Percentiles rank a stretch among this genome's conserved stretches.
phyloP scores from a whole-genome alignment of 2,888 invertebrate species.

The Cantharis rustica region DNA sequence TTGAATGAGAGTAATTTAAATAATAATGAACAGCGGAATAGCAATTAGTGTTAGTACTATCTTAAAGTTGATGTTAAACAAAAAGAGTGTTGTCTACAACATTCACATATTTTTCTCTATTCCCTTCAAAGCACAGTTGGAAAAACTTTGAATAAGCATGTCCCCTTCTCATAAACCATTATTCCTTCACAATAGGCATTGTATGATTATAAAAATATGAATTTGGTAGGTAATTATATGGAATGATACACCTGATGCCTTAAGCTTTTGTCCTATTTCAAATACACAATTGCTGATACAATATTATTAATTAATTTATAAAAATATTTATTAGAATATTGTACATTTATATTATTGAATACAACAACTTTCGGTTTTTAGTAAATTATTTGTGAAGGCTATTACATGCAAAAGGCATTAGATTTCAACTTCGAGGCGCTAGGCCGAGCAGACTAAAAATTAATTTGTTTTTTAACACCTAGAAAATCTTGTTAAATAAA shows the following conservation, averaged over 20 bases:
- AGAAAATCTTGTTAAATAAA: no score
- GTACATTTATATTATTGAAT: background rate
- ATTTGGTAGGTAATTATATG: constrained; percentile 45
- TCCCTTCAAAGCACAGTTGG: constrained; percentile 2
- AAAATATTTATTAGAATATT: background rate
- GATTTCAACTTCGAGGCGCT: no score
- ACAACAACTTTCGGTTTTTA: background rate
- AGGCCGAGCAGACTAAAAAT: no score
- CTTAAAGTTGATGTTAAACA: background rate
- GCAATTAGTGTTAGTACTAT: background rate
- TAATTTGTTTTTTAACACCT: no score
- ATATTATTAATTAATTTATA: background rate
- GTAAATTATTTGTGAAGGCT: no score
- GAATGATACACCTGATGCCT: constrained; percentile 45
- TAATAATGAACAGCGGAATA: background rate
- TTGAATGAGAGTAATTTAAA: background rate
- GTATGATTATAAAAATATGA: constrained; percentile 52
- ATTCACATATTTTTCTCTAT: background rate
- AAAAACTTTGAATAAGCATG: constrained; percentile 10
- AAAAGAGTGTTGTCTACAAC: constrained; percentile 2
- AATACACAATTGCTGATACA: background rate
- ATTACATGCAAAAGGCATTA: no score
- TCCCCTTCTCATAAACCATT: constrained; percentile 46
- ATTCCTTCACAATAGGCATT: constrained; percentile 52
- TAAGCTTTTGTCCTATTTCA: constrained; percentile 14